Evolutionary conservation across 2,797 vertebrate species (phyloP), one percentile per base, ranked within the genome.

Genomic region (Poecile montanus): DNA sequence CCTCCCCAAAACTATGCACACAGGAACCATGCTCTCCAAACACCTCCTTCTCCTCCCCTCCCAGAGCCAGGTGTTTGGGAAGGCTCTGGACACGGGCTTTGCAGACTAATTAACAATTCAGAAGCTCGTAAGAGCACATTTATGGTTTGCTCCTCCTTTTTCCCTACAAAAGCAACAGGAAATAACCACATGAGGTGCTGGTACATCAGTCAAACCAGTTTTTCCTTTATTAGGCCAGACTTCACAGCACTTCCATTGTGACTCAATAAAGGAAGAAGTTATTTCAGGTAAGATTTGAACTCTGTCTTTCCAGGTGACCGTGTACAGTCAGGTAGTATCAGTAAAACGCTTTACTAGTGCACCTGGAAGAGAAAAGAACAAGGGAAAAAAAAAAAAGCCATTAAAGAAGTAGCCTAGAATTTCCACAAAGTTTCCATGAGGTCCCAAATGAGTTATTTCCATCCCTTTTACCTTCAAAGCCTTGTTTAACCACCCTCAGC

Each of bases 171-270:
- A 72, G 10, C 27, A 30, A 16, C 29, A n/a, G 27, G 47, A 57
- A 85, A 77, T 13, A 91, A 96, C 11, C 47, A 96, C 74, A 83
- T 3, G 3, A 53, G 47, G 36, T 83, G 47, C 57, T 9, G 23
- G 36, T 22, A 4, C 74, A 38, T 96, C 89, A 91, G 96, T 96
- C 97, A 97, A 97, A 97, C 93, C 88, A 87, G 88, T 90, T 96
- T 97, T 88, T 87, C 95, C 97, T 98, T 98, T 98, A 98, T 98
- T 98, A 97, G 94, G 96, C 93, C 97, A 97, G 96, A 87, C 61
- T 97, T 89, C 92, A 71, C 79, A 85, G 89, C 88, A 94, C 91
- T 85, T 40, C 80, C 94, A 95, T 71, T 87, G 91, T 75, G 96
- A 97, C 95, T 96, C 96, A 97, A 95, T 95, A 97, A 98, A 97